Conservation (phyloP, 2,797 vertebrate genomes). For the Eremophila alpestris region DNA sequence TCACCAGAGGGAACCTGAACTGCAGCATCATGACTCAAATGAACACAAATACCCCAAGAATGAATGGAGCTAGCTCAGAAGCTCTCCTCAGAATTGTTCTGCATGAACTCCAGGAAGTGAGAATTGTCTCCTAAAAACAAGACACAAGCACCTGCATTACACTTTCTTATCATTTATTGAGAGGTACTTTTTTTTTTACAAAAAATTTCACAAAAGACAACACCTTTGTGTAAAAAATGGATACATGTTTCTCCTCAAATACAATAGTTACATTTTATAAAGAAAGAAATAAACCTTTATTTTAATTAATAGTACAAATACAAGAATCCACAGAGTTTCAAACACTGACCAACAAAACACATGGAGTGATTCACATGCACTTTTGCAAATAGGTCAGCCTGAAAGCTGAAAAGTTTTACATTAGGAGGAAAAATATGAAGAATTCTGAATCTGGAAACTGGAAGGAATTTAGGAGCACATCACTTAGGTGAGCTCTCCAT, state of each 20-base stretch:
- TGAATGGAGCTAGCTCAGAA: not conserved
- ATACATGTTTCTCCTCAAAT: not conserved
- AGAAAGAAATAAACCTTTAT: not conserved
- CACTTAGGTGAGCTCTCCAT: not conserved
- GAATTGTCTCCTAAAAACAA: not conserved
- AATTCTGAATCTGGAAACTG: not conserved
- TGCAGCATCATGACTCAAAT: not conserved
- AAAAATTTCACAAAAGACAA: not conserved
- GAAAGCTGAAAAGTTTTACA: not conserved
- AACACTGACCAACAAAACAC: not conserved
- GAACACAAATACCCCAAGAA: not conserved
- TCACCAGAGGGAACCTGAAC: not conserved
- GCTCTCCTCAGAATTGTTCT: not conserved
- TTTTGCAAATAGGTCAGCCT: not conserved
- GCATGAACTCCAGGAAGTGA: not conserved
- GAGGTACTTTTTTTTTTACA: not conserved
- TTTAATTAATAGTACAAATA: not conserved
- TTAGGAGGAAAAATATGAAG: not conserved
- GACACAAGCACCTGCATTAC: not conserved
- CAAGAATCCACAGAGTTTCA: not conserved
- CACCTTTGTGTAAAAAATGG: not conserved
- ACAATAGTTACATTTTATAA: not conserved
- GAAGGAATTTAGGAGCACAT: not conserved
- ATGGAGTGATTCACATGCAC: not conserved
- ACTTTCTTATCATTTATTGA: conserved; percentile 3